These are phyloP conservation scores for Oegoconia quadripuncta DNA, from an alignment of 2,888 invertebrate species.

Conservation along the genomic window DNA sequence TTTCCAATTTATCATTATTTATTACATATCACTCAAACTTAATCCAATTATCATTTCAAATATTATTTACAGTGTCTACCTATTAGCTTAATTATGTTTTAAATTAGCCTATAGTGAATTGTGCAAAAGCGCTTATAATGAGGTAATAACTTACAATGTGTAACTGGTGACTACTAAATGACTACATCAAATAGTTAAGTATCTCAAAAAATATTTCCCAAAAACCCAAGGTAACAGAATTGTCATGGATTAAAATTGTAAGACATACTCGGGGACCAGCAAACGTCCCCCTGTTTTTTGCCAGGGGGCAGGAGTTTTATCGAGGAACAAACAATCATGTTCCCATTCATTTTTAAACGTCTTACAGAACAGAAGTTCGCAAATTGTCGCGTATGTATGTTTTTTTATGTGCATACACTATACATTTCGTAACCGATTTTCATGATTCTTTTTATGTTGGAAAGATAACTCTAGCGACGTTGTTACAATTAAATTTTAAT, in stretches of 20 bases:
- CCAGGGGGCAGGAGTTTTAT: no score
- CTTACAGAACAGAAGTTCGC: no score
- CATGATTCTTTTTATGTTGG: no score
- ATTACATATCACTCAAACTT: not conserved
- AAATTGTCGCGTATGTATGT: no score
- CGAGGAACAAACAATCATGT: no score
- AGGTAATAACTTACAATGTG: constrained; percentile 75
- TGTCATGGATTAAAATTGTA: constrained; percentile 57
- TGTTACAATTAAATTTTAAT: no score
- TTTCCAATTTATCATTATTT: not conserved
- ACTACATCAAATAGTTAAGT: constrained; percentile 48
- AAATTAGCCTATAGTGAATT: constrained; percentile 59
- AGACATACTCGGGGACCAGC: no score
- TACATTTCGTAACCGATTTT: no score
- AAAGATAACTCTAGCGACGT: no score
- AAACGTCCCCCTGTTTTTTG: no score
- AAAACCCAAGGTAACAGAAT: constrained; percentile 66
- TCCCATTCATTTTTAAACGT: no score
- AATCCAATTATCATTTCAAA: constrained; percentile 20
- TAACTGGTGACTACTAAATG: constrained; percentile 76
- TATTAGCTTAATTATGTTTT: constrained; percentile 22
- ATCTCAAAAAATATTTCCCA: constrained; percentile 49
- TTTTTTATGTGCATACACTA: no score
- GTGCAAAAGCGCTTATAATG: constrained; percentile 76
- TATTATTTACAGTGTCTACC: constrained; percentile 49